A percentile compares a stretch with the other conserved stretches of the same genome.
Conservation (phyloP, 2,888 invertebrate genomes). For the Thereva nobilitata region DNA sequence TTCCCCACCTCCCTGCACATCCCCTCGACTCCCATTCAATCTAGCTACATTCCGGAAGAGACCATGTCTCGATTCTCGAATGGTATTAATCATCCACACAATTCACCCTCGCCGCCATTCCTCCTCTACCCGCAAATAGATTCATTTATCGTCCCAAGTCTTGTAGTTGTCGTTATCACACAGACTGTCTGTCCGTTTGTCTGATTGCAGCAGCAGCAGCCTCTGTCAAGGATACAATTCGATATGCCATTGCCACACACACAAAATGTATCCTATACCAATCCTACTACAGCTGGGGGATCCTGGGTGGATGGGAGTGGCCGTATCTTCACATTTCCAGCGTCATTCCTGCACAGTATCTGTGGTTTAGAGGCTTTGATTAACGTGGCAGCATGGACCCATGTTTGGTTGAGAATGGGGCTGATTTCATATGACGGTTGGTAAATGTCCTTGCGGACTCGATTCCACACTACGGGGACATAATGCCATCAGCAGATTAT, state of each 20-base stretch:
- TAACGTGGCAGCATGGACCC: too few species aligned
- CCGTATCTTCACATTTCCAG: too few species aligned
- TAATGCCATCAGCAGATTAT: conserved; percentile 12
- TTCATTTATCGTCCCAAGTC: conserved; percentile 2
- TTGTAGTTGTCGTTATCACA: conserved; percentile 29
- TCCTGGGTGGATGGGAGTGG: too few species aligned
- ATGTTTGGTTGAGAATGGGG: not conserved
- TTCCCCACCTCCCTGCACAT: not conserved
- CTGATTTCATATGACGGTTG: not conserved
- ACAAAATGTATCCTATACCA: too few species aligned
- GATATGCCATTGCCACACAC: conserved; percentile 9
- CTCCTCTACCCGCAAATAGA: not conserved
- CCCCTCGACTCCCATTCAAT: too few species aligned
- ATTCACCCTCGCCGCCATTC: too few species aligned
- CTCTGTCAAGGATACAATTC: conserved; percentile 33
- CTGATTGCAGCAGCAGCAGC: not conserved
- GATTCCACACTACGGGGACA: conserved; percentile 28
- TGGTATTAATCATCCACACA: conserved; percentile 15
- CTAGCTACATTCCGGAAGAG: too few species aligned
- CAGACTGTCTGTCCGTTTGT: conserved; percentile 16
- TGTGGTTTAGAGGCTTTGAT: too few species aligned
- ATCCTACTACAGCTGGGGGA: too few species aligned
- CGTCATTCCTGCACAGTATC: too few species aligned
- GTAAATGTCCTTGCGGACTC: not conserved
- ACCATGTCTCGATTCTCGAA: not conserved